Evolutionary conservation across 2,797 vertebrate genomes (phyloP), one percentile per base, ranked within the genome.

Genomic region (Mus spretus): DNA sequence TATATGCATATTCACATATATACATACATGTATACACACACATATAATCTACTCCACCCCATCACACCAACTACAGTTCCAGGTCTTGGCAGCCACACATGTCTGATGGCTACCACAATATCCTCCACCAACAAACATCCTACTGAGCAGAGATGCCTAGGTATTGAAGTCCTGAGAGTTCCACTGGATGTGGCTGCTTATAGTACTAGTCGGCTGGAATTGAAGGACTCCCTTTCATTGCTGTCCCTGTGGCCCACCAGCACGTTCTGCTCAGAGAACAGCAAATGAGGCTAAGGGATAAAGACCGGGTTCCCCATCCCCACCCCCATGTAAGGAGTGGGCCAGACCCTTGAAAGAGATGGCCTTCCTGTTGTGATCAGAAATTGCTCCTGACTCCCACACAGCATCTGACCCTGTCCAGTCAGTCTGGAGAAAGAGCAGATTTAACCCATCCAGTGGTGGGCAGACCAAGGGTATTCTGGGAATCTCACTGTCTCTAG

Each of bases 111-210:
- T 26, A 3, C 44, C 47, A 2, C 26, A 1, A 8, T 34, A 31
- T 74, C 34, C 24, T 17, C 78, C 89, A 11, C 26, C 17, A 14
- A 10, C 57, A n/a, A 65, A 47, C 9, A 26, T 63, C 26, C 79
- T 13, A 2, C 0, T 0, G 31, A 79, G 86, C 44, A 17, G 22
- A 7, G 15, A 15, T 63, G 34, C 44, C 37, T 44, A 28, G 37
- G 65, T n/a, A 28, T 28, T 61, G 22, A 22, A 31, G 28, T 55
- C 53, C 17, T 63, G 79, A 12, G 67, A 14, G 7, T 26, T n/a
- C 84, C 31, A 3, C 1, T 0, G 3, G 47, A 50, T 15, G 31
- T 9, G 0, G 0, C 17, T 61, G 37, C 50, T 3, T 6, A 19
- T 77, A 26, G 3, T 3, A 0, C 3, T 34, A 17, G 26, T 14